Evolutionary conservation across 2,113 vertebrate species (phyloP), one percentile per base, ranked within the genome.

Genomic region (Nesogale talazaci): DNA sequence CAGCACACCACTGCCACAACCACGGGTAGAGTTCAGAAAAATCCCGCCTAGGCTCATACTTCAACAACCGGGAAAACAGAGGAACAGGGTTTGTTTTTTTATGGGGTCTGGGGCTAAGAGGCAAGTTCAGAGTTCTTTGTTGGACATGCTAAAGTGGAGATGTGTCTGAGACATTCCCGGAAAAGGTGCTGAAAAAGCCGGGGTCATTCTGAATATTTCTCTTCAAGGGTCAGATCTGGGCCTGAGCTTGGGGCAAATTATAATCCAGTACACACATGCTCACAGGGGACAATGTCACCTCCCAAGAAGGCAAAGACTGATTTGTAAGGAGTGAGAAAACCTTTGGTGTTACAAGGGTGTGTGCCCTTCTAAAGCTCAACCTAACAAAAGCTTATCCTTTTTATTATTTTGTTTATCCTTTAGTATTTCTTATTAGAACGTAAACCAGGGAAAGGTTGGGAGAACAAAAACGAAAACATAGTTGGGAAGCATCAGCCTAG

Each of bases 301-400:
- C 17, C 8, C 72, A 77, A n/a, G 20, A 5, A n/a, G 36, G 38
- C 6, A 6, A 86, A 86, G 86, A 90, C 67, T 69, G 34, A 52
- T 52, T 77, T 93, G 40, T 59, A 87, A 38, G 40, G 61, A 46
- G 27, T 61, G 23, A 42, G 52, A 80, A 88, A 77, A 72, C 1
- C 29, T 79, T 83, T 38, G 19, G 23, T 57, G 69, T 42, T 89
- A 84, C 63, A 61, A 1, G 52, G 38, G 63, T 56, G 25, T 89
- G 46, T 86, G 46, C 22, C 38, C 38, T 76, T 92, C 59, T 40
- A 86, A 75, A 84, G 23, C 16, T 9, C 77, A 83, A 84, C 40
- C 40, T 90, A 56, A 89, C 69, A 80, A 85, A 69, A 38, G 76
- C 23, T 67, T 88, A 74, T 65, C 67, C 76, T 67, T 86, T 78